phyloP scores from a whole-genome alignment of 2,797 vertebrate genomes.

The Pseudochromis fuscus region DNA sequence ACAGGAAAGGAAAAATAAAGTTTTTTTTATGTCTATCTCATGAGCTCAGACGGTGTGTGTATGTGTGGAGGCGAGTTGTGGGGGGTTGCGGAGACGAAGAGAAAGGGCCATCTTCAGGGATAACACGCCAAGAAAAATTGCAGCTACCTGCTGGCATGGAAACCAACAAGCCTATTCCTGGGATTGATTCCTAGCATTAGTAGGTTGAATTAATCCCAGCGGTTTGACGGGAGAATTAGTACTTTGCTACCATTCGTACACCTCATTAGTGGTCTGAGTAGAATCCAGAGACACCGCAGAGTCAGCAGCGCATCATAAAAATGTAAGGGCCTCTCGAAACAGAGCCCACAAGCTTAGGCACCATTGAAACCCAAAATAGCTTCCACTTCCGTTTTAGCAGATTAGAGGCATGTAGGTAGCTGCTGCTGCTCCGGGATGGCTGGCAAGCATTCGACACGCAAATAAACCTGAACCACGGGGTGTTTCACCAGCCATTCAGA shows the following conservation, averaged over 20 bases:
- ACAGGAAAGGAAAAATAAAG: slow-evolving; percentile 27
- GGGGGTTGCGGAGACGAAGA: slow-evolving; percentile 21
- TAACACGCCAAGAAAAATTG: slow-evolving; percentile 42
- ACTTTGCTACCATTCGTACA: slow-evolving; percentile 62
- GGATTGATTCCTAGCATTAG: slow-evolving; percentile 65
- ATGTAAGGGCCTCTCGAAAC: slow-evolving; percentile 36
- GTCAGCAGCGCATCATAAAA: slow-evolving; percentile 46
- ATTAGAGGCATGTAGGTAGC: slow-evolving; percentile 30
- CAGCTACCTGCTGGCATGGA: slow-evolving; percentile 57
- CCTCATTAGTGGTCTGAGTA: slow-evolving; percentile 71
- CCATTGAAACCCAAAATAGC: slow-evolving; percentile 41
- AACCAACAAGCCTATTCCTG: slow-evolving; percentile 59
- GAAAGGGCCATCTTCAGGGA: slow-evolving; percentile 44
- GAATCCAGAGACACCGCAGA: slow-evolving; percentile 46
- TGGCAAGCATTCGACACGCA: slow-evolving; percentile 44
- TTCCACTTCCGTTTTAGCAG: slow-evolving; percentile 16
- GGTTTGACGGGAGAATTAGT: slow-evolving; percentile 71
- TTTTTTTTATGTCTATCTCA: slow-evolving; percentile 27
- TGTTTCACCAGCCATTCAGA: slow-evolving; percentile 40
- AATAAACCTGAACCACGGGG: slow-evolving; percentile 42
- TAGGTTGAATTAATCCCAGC: slow-evolving; percentile 69
- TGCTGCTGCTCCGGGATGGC: slow-evolving; percentile 32
- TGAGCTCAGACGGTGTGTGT: background rate
- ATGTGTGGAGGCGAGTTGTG: background rate
- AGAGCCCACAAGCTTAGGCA: slow-evolving; percentile 22